A percentile compares a stretch with the other conserved stretches of the same genome.
Conservation (phyloP, 2,888 invertebrate species). For the Nymphalis urticae region DNA sequence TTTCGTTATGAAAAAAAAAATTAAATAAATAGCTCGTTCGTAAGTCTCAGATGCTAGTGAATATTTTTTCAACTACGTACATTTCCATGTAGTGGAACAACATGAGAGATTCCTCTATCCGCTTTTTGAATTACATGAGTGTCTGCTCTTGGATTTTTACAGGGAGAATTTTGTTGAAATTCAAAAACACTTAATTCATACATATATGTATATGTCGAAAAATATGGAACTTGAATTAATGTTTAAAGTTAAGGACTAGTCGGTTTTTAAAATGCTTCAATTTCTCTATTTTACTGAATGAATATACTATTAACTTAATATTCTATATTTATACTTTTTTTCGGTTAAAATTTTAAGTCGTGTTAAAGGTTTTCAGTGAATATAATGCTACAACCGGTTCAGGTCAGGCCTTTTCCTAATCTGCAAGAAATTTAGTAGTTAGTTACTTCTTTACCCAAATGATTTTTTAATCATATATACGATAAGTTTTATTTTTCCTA, state of each 20-base stretch:
- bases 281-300: not conserved
- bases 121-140: constrained; percentile 28
- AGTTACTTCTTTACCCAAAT: too few species aligned
- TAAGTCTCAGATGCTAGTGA: constrained; percentile 11
- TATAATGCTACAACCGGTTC: too few species aligned
- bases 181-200: not conserved
- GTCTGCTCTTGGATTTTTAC: constrained; percentile 28
- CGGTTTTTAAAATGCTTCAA: not conserved
- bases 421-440: too few species aligned
- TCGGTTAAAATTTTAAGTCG: too few species aligned
- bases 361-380: too few species aligned
- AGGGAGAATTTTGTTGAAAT: constrained; percentile 17
- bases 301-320: too few species aligned
- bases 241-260: not conserved
- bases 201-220: not conserved
- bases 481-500: too few species aligned
- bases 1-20: not conserved
- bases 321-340: not conserved
- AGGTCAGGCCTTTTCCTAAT: too few species aligned
- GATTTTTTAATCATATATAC: too few species aligned
- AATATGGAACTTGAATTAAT: not conserved
- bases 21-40: constrained; percentile 18
- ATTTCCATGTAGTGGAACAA: constrained; percentile 23
- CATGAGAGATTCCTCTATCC: constrained; percentile 29
- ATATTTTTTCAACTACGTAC: constrained; percentile 14